Base-by-base conservation (phyloP, 2,888 invertebrate genomes). In the Melanostoma scalare region DNA sequence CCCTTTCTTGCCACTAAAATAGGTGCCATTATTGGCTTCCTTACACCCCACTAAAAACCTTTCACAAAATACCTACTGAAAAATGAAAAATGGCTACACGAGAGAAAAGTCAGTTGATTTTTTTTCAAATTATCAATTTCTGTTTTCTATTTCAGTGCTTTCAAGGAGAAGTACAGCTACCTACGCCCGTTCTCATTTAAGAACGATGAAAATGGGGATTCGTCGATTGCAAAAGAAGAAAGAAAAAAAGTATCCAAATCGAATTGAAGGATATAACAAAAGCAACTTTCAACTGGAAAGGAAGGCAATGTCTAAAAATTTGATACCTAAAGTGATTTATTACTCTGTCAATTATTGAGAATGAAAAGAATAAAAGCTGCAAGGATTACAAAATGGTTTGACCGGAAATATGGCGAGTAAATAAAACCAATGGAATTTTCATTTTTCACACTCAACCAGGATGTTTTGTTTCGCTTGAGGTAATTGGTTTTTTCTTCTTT, bases 301-400 rank as follows among this genome's bases (percentile, higher is more conserved):
- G 67, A 71, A 84, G 74, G 65, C 75, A 79, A 75, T 67, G 84
- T 84, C 84, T 78, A 71, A 79, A 81, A 79, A 84, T 84, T 84
- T 84, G 84, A 84, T 84, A 75, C 79, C 20, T 60, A 79, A 84
- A 67, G 74, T 79, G 84, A 84, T 84, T 84, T 84, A 84, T 84
- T 84, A 60, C 74, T 63, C 55, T 74, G 79, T 74, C 84, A 84
- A 84, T 84, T 84, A 84, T 71, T 78, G 69, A 58, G 65, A 75
- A 75, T 52, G 48, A 68, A 72, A 63, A 79, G 48, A 74, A 68
- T 50, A 65, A 81, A 67, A 48, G 35, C 55, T 60, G 63, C 50
- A 65, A 74, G 74, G 69, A 77, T 71, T 60, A 65, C 71, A 58
- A 71, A 77, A 63, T 61, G 63, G 9, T 55, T 10, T 44, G 50